Evolutionary conservation across 2,888 invertebrate species (phyloP).

Genomic region (Pardosa pseudoannulata): DNA sequence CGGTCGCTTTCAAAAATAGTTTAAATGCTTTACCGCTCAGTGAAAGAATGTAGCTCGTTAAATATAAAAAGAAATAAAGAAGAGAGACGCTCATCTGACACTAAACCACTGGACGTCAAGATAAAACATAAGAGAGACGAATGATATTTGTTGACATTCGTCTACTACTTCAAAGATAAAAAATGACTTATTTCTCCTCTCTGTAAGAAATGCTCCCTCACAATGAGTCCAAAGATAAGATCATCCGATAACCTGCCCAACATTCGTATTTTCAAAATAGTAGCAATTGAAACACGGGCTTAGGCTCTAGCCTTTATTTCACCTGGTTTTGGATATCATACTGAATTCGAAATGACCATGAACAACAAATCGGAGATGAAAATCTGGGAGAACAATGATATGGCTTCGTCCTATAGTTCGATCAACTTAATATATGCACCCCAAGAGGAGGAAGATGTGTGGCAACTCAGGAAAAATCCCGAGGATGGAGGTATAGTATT

Average conservation of each 20-base stretch:
- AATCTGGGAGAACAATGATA: constrained; percentile 49
- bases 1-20: too few relatives aligned
- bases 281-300: too few relatives aligned
- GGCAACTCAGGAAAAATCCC: constrained; percentile 38
- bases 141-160: background rate
- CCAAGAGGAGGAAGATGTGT: constrained; percentile 38
- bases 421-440: constrained; percentile 47
- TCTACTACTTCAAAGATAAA: background rate
- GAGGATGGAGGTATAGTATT: constrained; percentile 14
- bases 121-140: background rate
- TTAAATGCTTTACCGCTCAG: too few relatives aligned
- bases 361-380: background rate
- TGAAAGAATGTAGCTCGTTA: too few relatives aligned
- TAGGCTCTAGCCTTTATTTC: too few relatives aligned
- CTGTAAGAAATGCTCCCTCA: background rate
- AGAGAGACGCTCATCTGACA: background rate
- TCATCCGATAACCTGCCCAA: background rate
- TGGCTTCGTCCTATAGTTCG: constrained; percentile 33
- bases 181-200: constrained; percentile 1
- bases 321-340: too few relatives aligned
- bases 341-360: background rate
- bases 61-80: too few relatives aligned
- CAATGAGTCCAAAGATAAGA: background rate
- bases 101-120: background rate
- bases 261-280: background rate